Conservation (phyloP, 2,113 vertebrate species). For the Toxotes jaculatrix region DNA sequence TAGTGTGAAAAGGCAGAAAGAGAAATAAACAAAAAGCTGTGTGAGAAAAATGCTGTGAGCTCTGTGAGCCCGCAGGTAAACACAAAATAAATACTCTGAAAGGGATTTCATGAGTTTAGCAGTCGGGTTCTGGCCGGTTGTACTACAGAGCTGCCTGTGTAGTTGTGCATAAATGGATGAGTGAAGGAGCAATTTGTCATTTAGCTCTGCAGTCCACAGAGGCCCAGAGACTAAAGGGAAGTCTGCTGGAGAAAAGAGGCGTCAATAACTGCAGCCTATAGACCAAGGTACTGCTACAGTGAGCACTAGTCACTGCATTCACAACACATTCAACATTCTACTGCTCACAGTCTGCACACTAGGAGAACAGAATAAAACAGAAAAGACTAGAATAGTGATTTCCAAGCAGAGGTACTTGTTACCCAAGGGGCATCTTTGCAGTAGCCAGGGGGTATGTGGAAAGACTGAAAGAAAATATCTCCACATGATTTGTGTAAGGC, state of each 20-base stretch:
- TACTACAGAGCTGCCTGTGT: conserved; percentile 36
- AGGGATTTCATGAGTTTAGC: conserved; percentile 29
- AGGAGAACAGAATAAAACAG: neutral
- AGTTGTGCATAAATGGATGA: conserved; percentile 54
- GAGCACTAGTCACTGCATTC: conserved; percentile 51
- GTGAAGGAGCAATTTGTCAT: conserved; percentile 73
- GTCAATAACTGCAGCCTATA: conserved; percentile 64
- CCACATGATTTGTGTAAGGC: neutral
- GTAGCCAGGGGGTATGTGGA: too few species aligned
- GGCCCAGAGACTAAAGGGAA: conserved; percentile 54
- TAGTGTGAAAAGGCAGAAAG: neutral
- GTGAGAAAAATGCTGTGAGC: conserved; percentile 3
- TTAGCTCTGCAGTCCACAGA: conserved; percentile 66
- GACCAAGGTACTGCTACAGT: conserved; percentile 47
- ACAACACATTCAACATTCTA: conserved; percentile 16
- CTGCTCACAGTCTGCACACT: conserved; percentile 6
- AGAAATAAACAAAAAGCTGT: conserved; percentile 8
- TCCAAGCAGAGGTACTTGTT: neutral
- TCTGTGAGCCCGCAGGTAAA: neutral
- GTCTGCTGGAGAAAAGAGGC: conserved; percentile 57
- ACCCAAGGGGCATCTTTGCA: neutral
- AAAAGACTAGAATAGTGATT: neutral
- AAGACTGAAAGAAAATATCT: neutral
- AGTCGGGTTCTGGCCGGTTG: conserved; percentile 3
- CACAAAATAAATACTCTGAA: neutral